Evolutionary conservation across 2,888 invertebrate species (phyloP), one percentile per base, ranked within the genome.

Genomic region (Heliconius charithonia): DNA sequence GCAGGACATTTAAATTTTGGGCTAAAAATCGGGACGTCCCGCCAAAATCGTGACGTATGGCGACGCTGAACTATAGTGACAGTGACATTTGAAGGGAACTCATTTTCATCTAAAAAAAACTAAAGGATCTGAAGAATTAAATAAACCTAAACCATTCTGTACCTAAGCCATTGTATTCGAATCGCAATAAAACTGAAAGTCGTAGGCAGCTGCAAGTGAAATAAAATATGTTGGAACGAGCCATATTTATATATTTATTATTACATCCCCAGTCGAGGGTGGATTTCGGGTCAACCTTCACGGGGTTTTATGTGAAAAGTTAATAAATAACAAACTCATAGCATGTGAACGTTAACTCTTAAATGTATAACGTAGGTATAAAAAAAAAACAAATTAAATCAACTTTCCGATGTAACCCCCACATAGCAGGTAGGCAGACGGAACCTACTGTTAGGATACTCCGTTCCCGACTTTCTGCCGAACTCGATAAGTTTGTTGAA

Each of bases 141-240:
- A 59, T 13, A 59, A 59, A 10, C 12, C 12, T 37, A 22, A 37
- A 37, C 13, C 12, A 32, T 6, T 56, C 22, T 72, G 22, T n/a
- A 56, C 32, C 72, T 72, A 72, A n/a, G 51, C 22, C 25, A 29
- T 41, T 70, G 32, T n/a, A 25, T 59, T 76, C 62, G 45, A 70
- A 29, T 45, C 16, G 19, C 13, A 59, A 72, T 72, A 72, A 72
- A 72, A 32, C 59, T 12, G 72, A 59, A 72, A 3, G 13, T 25
- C n/a, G 72, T 72, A 59, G 32, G 32, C 72, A 72, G 56, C 59
- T 72, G 72, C 59, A 25, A 56, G 59, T 37, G 72, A 59, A 72
- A 72, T 72, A 72, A 72, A 72, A 72, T 59, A 72, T 59, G 25
- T 72, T 56, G 72, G 16, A 72, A 69, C 69, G 41, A 69, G 41